Evolutionary conservation across 2,888 invertebrate genomes (phyloP).

Genomic region (Troilus luridus): DNA sequence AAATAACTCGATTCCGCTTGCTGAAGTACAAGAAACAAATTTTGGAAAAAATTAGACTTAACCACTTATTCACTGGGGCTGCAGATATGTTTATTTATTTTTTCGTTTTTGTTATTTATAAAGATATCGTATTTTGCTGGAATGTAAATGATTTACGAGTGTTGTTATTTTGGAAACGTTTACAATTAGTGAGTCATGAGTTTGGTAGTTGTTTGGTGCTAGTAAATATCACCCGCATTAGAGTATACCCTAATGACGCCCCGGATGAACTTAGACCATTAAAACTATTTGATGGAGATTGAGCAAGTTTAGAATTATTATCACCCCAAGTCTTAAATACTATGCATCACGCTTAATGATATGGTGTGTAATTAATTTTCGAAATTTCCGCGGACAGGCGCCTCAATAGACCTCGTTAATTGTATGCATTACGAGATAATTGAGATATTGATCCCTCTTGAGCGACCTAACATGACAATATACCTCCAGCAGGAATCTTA

Average conservation of each 20-base stretch:
- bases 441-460: not conserved
- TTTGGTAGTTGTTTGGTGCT: constrained; percentile 13
- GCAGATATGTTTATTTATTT: too few relatives aligned
- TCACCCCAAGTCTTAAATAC: not conserved
- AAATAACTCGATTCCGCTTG: too few relatives aligned
- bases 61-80: too few relatives aligned
- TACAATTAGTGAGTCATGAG: not conserved
- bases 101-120: not conserved
- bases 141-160: not conserved
- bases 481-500: not conserved
- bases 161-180: not conserved
- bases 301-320: constrained; percentile 2
- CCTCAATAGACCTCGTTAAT: not conserved
- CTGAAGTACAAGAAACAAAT: too few relatives aligned
- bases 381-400: not conserved
- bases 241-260: not conserved
- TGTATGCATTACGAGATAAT: not conserved
- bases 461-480: not conserved
- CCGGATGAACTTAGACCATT: not conserved
- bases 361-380: not conserved
- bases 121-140: not conserved
- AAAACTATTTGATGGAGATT: constrained; percentile 40
- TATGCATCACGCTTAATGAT: not conserved
- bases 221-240: not conserved
- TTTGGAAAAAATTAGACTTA: too few relatives aligned